phyloP scores from a whole-genome alignment of 2,888 invertebrate genomes.

The Dryomyza anilis region DNA sequence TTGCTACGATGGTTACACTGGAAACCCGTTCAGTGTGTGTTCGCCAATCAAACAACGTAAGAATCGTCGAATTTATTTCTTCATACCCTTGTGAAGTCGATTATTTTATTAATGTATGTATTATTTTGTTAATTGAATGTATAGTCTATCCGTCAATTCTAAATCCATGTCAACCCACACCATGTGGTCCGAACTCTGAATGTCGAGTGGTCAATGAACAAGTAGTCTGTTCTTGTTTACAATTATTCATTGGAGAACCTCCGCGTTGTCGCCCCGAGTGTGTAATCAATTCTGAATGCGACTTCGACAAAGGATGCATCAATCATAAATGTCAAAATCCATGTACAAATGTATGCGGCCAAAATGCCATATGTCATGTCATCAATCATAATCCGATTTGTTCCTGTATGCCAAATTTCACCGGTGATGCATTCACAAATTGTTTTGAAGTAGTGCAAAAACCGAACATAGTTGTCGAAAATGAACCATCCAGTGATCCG shows the following conservation, averaged over 20 bases:
- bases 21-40: constrained; percentile 74
- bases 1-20: constrained; percentile 71
- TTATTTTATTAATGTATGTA: too few species aligned
- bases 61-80: constrained; percentile 37
- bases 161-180: constrained; percentile 68
- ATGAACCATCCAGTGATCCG: constrained; percentile 57
- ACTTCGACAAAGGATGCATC: constrained; percentile 68
- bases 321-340: constrained; percentile 72
- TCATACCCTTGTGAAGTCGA: too few species aligned
- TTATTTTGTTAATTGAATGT: too few species aligned
- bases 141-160: constrained; percentile 46
- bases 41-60: constrained; percentile 65
- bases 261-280: constrained; percentile 81
- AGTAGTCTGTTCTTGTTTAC: constrained; percentile 73
- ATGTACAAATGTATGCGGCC: constrained; percentile 69
- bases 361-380: constrained; percentile 68
- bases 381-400: constrained; percentile 73
- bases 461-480: neutral
- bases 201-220: constrained; percentile 65
- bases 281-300: constrained; percentile 71
- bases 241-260: constrained; percentile 73
- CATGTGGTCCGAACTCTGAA: constrained; percentile 69
- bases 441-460: constrained; percentile 60
- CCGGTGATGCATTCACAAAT: constrained; percentile 71
- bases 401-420: constrained; percentile 65